Evolutionary conservation across 1,140 invertebrate genomes (phyloP).

Genomic region (Aphidius ervi): DNA sequence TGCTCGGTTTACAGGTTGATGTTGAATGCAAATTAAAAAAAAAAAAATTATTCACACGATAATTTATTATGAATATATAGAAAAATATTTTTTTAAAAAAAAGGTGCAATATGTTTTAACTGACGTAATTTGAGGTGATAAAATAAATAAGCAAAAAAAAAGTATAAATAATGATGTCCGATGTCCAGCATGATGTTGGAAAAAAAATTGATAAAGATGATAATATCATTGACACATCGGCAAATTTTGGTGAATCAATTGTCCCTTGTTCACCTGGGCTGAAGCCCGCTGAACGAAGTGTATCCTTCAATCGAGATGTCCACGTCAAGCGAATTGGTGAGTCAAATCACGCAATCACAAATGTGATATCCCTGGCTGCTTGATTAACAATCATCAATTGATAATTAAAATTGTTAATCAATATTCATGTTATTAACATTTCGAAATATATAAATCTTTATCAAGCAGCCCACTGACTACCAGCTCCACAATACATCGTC

Average conservation of each 20-base stretch:
- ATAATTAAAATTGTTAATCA: constrained; percentile 16
- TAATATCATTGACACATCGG: background rate
- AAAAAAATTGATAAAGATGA: too few species aligned
- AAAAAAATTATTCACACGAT: too few species aligned
- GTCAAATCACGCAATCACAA: constrained; percentile 47
- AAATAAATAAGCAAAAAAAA: constrained; percentile 3
- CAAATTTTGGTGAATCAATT: constrained; percentile 4
- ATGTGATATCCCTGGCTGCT: constrained; percentile 30
- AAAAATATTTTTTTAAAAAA: too few species aligned
- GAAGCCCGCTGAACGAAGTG: constrained; percentile 59
- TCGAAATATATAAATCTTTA: constrained; percentile 4
- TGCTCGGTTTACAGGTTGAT: too few species aligned
- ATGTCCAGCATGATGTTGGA: constrained; percentile 1
- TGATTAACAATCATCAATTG: constrained; percentile 33
- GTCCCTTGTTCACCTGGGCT: constrained; percentile 29
- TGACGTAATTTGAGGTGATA: background rate
- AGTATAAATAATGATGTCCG: background rate
- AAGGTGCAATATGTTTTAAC: too few species aligned
- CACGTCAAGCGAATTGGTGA: constrained; percentile 84
- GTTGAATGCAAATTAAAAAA: too few species aligned
- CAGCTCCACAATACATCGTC: constrained; percentile 29
- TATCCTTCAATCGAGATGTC: constrained; percentile 85
- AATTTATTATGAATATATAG: too few species aligned
- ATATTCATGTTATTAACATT: constrained; percentile 3
- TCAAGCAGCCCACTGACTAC: constrained; percentile 35